These are phyloP conservation scores for Teleogryllus occipitalis DNA, from an alignment of 1,140 invertebrate species.

Conservation along the genomic window DNA sequence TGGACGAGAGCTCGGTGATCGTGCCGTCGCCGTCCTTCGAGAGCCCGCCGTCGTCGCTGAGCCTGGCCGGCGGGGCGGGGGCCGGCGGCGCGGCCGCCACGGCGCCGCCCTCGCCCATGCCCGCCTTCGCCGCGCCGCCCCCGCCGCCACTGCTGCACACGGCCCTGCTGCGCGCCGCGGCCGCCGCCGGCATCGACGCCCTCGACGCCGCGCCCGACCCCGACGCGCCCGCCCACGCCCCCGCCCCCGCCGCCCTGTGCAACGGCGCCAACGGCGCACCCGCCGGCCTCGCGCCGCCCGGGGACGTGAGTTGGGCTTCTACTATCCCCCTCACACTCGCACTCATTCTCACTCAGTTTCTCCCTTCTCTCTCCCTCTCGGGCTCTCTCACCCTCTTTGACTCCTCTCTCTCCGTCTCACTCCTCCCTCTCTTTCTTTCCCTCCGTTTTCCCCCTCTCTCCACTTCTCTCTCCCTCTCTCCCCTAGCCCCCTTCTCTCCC, in stretches of 20 bases:
- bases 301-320: too few relatives aligned
- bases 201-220: slow-evolving; percentile 25
- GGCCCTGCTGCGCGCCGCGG: slow-evolving; percentile 57
- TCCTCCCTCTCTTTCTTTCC: too few relatives aligned
- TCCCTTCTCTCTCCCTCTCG: too few relatives aligned
- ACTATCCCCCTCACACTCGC: too few relatives aligned
- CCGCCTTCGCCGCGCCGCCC: slow-evolving; percentile 23
- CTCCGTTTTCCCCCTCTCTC: too few relatives aligned
- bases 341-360: too few relatives aligned
- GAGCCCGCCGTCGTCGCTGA: slow-evolving; percentile 52
- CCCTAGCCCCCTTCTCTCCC: too few relatives aligned
- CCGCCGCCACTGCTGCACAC: slow-evolving; percentile 53
- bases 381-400: too few relatives aligned
- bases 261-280: neutral
- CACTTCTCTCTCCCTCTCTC: too few relatives aligned
- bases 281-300: too few relatives aligned
- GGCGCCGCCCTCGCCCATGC: slow-evolving; percentile 40
- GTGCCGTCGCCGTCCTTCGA: slow-evolving; percentile 62
- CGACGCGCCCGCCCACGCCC: slow-evolving; percentile 28
- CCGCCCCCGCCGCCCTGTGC: neutral
- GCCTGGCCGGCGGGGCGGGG: slow-evolving; percentile 25
- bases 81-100: slow-evolving; percentile 35
- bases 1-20: slow-evolving; percentile 84
- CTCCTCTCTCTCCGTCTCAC: too few relatives aligned
- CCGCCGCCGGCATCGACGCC: slow-evolving; percentile 33